Conservation (phyloP, 64 coral and sea anemone species). For the Catalaphyllia jardinei region DNA sequence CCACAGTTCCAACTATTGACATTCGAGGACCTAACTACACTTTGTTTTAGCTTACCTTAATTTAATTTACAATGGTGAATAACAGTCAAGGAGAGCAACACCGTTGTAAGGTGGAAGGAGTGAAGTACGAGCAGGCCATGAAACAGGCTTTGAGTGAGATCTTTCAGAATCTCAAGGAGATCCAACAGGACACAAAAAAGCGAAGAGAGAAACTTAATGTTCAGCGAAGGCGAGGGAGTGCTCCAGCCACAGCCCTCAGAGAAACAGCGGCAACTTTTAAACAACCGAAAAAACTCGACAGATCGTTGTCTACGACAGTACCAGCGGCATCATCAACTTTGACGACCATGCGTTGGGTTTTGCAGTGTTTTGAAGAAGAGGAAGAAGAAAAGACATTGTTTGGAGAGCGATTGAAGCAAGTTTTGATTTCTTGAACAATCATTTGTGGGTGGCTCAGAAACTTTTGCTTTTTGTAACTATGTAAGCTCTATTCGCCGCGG, state of each 20-base stretch:
- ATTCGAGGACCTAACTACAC: neutral
- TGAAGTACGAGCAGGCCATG: constrained; percentile 7
- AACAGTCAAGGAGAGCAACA: neutral
- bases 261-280: neutral
- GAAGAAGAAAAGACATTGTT: neutral
- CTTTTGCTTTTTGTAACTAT: neutral
- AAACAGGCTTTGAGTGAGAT: constrained; percentile 20
- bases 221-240: constrained; percentile 1
- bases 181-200: constrained; percentile 5
- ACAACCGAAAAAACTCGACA: neutral
- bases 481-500: neutral
- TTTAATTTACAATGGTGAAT: neutral
- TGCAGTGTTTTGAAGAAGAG: neutral
- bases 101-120: neutral
- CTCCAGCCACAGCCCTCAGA: neutral
- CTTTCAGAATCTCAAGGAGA: constrained; percentile 34
- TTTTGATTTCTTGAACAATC: neutral
- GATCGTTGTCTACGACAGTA: neutral
- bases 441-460: neutral
- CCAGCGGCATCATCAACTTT: neutral
- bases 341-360: constrained; percentile 21
- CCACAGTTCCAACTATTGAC: neutral
- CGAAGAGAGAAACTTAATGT: neutral
- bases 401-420: neutral
- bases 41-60: too few relatives aligned